These are phyloP conservation scores for Aleadryas rufinucha DNA, from an alignment of 2,113 vertebrate genomes.

Conservation along the genomic window DNA sequence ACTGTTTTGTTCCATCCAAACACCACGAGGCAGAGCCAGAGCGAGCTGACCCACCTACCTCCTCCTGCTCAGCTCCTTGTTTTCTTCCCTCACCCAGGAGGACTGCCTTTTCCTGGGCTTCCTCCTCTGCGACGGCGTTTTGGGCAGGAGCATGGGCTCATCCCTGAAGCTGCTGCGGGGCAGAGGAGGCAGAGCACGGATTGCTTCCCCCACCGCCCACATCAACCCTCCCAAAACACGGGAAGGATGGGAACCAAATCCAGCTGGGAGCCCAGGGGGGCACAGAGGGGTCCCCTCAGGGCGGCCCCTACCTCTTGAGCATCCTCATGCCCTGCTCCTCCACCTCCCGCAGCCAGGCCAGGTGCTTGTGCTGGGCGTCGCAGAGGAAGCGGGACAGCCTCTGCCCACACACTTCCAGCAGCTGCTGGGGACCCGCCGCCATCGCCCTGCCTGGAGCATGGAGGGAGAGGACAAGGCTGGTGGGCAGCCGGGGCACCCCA, in stretches of 20 bases:
- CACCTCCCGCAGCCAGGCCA: slow-evolving; percentile 91
- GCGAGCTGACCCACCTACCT: slow-evolving; percentile 65
- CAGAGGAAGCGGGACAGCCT: slow-evolving; percentile 77
- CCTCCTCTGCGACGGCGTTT: slow-evolving; percentile 90
- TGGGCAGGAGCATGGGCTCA: slow-evolving; percentile 89
- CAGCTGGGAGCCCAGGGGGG: accelerated
- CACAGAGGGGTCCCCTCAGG: accelerated
- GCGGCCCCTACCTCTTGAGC: slow-evolving; percentile 80
- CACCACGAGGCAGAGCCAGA: accelerated
- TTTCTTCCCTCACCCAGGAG: slow-evolving; percentile 74
- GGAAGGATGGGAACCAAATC: neutral
- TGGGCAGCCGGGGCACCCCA: accelerated
- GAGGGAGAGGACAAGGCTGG: accelerated
- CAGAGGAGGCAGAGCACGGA: neutral
- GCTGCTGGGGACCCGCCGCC: slow-evolving; percentile 60
- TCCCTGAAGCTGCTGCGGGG: slow-evolving; percentile 80
- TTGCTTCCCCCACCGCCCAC: accelerated
- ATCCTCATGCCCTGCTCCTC: slow-evolving; percentile 86
- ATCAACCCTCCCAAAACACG: neutral
- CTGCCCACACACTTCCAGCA: slow-evolving; percentile 79
- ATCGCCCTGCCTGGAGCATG: slow-evolving; percentile 22
- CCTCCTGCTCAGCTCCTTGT: slow-evolving; percentile 67
- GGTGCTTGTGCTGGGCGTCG: slow-evolving; percentile 75
- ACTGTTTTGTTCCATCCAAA: neutral
- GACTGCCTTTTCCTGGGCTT: slow-evolving; percentile 80